phyloP scores from a whole-genome alignment of 2,888 invertebrate genomes.

The Keiferia lycopersicella region DNA sequence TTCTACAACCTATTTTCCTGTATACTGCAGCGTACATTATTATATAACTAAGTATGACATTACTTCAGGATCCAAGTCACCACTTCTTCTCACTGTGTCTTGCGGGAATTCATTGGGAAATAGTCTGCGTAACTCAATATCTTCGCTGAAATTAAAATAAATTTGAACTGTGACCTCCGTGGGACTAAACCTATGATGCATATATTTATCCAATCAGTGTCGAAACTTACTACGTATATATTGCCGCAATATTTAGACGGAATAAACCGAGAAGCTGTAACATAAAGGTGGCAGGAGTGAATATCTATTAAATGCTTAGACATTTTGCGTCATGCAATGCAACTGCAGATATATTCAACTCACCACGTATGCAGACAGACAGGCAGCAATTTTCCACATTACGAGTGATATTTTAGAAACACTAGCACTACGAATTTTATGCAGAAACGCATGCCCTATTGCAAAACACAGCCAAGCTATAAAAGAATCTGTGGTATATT shows the following conservation, averaged over 20 bases:
- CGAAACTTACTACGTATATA: constrained; percentile 70
- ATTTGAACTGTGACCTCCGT: constrained; percentile 27
- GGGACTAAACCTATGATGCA: constrained; percentile 16
- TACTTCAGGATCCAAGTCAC: constrained; percentile 65
- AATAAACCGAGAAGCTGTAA: constrained; percentile 51
- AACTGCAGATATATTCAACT: constrained; percentile 27
- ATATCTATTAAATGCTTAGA: constrained; percentile 22
- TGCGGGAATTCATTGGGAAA: constrained; percentile 71
- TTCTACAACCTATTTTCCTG: no score
- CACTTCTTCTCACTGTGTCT: constrained; percentile 65
- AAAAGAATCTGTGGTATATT: constrained; percentile 25
- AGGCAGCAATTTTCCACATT: constrained; percentile 38
- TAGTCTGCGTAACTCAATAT: constrained; percentile 67
- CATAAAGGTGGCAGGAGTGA: constrained; percentile 21
- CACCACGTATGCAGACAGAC: constrained; percentile 29
- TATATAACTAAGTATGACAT: not conserved
- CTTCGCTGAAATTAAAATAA: constrained; percentile 57
- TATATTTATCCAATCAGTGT: constrained; percentile 23
- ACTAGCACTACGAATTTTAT: not conserved
- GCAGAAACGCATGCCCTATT: constrained; percentile 19
- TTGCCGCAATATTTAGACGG: constrained; percentile 46
- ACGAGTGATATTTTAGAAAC: constrained; percentile 31
- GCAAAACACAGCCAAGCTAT: constrained; percentile 19
- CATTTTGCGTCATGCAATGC: constrained; percentile 12
- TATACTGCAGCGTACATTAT: no score